A percentile compares a stretch with the other conserved stretches of the same genome.
Evolutionary conservation across 53 echinoderm and acorn worm genomes (phyloP).

Genomic region (Luidia sarsii): DNA sequence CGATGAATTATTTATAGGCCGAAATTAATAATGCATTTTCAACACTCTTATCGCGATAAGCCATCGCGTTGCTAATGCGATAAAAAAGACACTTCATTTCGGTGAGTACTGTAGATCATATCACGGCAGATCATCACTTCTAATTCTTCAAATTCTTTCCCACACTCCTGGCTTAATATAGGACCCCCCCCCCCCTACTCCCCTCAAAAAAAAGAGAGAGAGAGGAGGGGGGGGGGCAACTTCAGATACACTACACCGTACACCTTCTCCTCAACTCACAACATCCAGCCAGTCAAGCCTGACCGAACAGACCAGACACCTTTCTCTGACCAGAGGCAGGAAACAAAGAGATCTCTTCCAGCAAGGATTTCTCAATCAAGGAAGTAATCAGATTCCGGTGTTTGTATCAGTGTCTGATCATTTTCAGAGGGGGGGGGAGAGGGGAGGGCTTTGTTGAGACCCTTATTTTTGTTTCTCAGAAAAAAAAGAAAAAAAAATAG

Average conservation of each 20-base stretch:
- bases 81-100: too few species aligned
- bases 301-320: neutral
- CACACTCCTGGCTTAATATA: slow-evolving; percentile 15
- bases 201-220: neutral
- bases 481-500: too few species aligned
- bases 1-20: too few species aligned
- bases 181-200: too few species aligned
- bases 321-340: neutral
- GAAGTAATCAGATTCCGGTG: slow-evolving; percentile 26
- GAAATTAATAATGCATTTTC: too few species aligned
- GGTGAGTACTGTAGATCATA: too few species aligned
- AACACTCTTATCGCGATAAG: too few species aligned
- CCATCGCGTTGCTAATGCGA: too few species aligned
- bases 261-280: neutral
- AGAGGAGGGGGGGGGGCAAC: too few species aligned
- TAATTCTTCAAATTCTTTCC: slow-evolving; percentile 54
- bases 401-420: slow-evolving; percentile 38
- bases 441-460: neutral
- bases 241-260: too few species aligned
- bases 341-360: neutral
- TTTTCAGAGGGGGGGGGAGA: neutral
- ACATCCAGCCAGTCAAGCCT: neutral
- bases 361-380: neutral
- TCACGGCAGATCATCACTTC: slow-evolving; percentile 50
- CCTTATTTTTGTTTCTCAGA: too few species aligned